Percentiles rank a stretch among this genome's conserved stretches.
phyloP scores from a whole-genome alignment of 2,888 invertebrate genomes.

The Lithophane ornitopus region DNA sequence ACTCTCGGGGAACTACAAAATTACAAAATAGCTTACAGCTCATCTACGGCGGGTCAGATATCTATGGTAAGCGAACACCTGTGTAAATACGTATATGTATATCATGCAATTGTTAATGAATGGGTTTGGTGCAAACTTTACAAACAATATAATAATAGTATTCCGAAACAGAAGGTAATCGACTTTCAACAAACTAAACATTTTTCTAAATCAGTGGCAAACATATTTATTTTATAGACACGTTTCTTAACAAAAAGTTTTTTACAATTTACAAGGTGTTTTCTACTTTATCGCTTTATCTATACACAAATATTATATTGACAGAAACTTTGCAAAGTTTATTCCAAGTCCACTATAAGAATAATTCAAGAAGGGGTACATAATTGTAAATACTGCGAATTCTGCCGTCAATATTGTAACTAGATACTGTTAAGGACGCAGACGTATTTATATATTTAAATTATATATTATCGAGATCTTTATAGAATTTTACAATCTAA shows the following conservation, averaged over 20 bases:
- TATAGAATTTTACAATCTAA: constrained; percentile 25
- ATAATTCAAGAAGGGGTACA: background rate
- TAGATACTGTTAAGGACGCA: constrained; percentile 9
- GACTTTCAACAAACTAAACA: background rate
- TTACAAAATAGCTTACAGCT: constrained; percentile 54
- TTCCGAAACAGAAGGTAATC: background rate
- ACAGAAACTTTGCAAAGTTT: constrained; percentile 15
- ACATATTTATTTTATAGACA: background rate
- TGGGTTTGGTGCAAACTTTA: constrained; percentile 14
- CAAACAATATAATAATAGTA: constrained; percentile 3
- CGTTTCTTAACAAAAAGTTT: background rate
- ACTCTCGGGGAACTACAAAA: constrained; percentile 40
- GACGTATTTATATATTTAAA: constrained; percentile 12
- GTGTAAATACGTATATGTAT: constrained; percentile 12
- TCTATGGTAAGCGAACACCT: constrained; percentile 46
- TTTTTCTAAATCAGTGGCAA: background rate
- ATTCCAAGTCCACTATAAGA: constrained; percentile 10
- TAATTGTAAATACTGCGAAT: background rate
- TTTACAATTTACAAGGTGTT: background rate
- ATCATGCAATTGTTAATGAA: background rate
- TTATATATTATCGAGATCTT: constrained; percentile 31
- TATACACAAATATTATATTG: background rate
- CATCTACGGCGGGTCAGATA: constrained; percentile 34
- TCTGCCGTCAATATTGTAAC: constrained; percentile 13
- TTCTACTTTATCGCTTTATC: background rate